Conservation (phyloP, 1,140 invertebrate genomes). For the Lasioglossum albipes region DNA sequence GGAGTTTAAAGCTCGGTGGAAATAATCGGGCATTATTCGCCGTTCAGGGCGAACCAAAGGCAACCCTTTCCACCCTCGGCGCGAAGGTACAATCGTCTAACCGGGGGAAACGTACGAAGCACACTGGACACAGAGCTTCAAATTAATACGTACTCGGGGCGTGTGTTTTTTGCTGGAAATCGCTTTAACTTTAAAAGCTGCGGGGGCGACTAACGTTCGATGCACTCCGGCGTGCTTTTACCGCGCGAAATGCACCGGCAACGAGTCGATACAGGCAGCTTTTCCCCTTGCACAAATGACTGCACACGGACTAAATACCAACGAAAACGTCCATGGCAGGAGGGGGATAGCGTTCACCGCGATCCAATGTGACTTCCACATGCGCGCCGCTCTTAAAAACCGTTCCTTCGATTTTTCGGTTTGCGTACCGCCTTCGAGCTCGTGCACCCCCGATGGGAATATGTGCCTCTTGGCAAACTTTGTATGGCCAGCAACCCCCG, state of each 20-base stretch:
- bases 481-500: background rate
- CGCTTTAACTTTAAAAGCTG: conserved; percentile 33
- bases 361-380: background rate
- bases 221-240: conserved; percentile 18
- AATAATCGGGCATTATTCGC: background rate
- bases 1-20: too few species aligned
- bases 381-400: background rate
- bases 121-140: background rate
- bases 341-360: too few species aligned
- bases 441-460: background rate
- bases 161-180: background rate
- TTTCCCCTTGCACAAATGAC: background rate
- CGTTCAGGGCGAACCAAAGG: too few species aligned
- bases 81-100: background rate
- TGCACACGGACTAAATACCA: conserved; percentile 15
- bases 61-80: background rate
- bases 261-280: conserved; percentile 13
- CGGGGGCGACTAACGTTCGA: background rate
- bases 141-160: background rate
- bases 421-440: too few species aligned
- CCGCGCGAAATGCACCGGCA: background rate
- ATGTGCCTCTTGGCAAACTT: conserved; percentile 23
- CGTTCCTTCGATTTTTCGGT: conserved; percentile 12
- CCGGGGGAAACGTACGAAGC: background rate
- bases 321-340: too few species aligned